Evolutionary conservation across 2,888 invertebrate species (phyloP).

Genomic region (Trichogramma evanescens): DNA sequence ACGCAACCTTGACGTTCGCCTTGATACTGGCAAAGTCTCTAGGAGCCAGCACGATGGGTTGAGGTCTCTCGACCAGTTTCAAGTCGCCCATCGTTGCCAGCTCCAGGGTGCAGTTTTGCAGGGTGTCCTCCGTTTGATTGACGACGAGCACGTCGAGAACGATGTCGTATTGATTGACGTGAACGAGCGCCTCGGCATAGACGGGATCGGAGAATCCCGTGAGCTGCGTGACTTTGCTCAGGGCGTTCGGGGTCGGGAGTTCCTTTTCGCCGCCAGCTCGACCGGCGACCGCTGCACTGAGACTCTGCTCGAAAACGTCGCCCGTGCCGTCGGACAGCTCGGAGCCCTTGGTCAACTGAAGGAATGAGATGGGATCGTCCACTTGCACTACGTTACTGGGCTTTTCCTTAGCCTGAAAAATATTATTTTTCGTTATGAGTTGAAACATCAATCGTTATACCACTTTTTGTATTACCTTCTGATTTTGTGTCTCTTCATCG

Average conservation of each 20-base stretch:
- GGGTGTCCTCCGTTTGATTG: constrained; percentile 95
- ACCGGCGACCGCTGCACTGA: constrained; percentile 82
- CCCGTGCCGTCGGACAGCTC: constrained; percentile 58
- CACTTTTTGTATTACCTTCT: constrained; percentile 43
- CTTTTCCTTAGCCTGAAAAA: constrained; percentile 61
- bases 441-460: neutral
- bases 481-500: constrained; percentile 59
- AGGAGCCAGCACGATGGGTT: constrained; percentile 90
- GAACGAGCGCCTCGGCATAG: constrained; percentile 98
- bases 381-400: constrained; percentile 66
- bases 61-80: constrained; percentile 95
- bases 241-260: constrained; percentile 54
- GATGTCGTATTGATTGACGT: constrained; percentile 98
- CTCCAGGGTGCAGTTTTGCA: constrained; percentile 96
- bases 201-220: constrained; percentile 99
- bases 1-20: constrained; percentile 98
- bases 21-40: constrained; percentile 97
- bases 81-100: constrained; percentile 95
- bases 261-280: constrained; percentile 48
- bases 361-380: constrained; percentile 78
- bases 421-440: constrained; percentile 30
- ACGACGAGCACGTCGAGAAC: constrained; percentile 96
- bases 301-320: constrained; percentile 90
- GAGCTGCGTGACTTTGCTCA: constrained; percentile 84
- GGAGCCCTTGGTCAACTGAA: constrained; percentile 65